A percentile compares a stretch with the other conserved stretches of the same genome.
These are phyloP conservation scores for Calonectris borealis DNA, from an alignment of 2,113 vertebrate species.

Conservation along the genomic window DNA sequence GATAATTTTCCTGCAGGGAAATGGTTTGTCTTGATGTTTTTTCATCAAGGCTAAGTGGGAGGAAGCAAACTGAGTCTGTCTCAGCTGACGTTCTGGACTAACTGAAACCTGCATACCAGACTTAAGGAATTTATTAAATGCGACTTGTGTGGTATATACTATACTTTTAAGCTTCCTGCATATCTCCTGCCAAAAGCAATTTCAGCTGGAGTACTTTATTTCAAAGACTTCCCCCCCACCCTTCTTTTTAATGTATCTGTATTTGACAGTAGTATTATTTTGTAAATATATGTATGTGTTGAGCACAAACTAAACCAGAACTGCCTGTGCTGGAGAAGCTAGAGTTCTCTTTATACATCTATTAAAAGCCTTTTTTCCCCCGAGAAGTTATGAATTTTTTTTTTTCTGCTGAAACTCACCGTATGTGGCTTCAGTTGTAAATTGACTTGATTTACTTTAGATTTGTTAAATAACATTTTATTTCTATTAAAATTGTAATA, in stretches of 20 bases:
- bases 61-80: background rate
- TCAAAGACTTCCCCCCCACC: background rate
- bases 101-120: slow-evolving; percentile 15
- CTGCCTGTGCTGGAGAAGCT: background rate
- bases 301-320: background rate
- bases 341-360: background rate
- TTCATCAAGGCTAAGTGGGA: background rate
- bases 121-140: slow-evolving; percentile 24
- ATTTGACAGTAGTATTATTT: background rate
- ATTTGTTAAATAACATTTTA: background rate
- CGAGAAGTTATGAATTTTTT: background rate
- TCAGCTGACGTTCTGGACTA: background rate
- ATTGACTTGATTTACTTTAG: background rate
- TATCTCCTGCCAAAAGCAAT: slow-evolving; percentile 1
- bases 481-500: background rate
- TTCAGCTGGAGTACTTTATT: background rate
- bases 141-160: background rate
- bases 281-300: background rate
- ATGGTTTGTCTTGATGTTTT: background rate
- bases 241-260: background rate
- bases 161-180: background rate
- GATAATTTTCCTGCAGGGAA: background rate
- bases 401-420: background rate
- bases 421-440: background rate
- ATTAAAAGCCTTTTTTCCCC: background rate